Conservation (phyloP, 2,888 invertebrate species). For the Lottia scabra region DNA sequence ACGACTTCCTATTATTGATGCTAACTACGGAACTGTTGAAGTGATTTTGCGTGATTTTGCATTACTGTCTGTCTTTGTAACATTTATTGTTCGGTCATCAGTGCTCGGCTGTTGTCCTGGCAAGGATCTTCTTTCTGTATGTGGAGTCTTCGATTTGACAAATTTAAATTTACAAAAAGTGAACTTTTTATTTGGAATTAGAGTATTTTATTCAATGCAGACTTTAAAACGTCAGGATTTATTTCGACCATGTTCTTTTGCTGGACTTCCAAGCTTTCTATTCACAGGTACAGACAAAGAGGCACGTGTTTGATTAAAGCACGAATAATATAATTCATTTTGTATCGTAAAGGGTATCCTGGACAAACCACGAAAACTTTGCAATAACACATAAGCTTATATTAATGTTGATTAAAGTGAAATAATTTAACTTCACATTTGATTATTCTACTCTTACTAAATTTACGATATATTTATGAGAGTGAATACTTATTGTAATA, state of each 20-base stretch:
- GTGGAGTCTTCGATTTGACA: no score
- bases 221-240: slow-evolving; percentile 46
- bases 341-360: neutral
- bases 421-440: no score
- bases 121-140: no score
- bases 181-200: neutral
- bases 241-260: slow-evolving; percentile 49
- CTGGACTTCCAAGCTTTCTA: slow-evolving; percentile 48
- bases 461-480: no score
- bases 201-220: slow-evolving; percentile 28
- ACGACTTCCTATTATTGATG: slow-evolving; percentile 14
- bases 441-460: no score
- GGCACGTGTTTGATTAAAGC: neutral
- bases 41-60: slow-evolving; percentile 5
- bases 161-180: no score
- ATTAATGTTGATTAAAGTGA: neutral
- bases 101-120: no score
- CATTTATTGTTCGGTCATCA: neutral
- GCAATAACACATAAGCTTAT: neutral
- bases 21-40: slow-evolving; percentile 3
- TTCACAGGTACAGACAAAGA: slow-evolving; percentile 43
- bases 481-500: no score
- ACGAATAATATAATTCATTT: neutral
- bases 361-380: no score
- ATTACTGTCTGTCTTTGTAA: neutral